Conservation (phyloP, 2,113 vertebrate genomes). For the Urocolius indicus region DNA sequence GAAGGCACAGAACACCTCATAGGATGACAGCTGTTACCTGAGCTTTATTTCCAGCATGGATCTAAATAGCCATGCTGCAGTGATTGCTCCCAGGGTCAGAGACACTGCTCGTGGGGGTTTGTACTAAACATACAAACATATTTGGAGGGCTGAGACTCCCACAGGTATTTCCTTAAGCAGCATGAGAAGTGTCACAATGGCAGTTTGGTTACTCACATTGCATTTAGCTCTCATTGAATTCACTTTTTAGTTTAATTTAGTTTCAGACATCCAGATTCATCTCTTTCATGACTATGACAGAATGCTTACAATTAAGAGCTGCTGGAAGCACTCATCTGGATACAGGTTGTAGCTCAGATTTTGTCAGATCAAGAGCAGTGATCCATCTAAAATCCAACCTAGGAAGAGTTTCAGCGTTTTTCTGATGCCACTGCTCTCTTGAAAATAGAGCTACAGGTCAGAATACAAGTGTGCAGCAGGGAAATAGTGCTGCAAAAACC, state of each 20-base stretch:
- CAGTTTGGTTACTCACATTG: background rate
- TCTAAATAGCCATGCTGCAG: background rate
- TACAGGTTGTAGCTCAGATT: background rate
- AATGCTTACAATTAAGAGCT: background rate
- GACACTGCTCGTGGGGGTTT: background rate
- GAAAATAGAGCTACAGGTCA: background rate
- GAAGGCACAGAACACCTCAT: background rate
- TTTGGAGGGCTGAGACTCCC: background rate
- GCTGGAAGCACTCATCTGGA: background rate
- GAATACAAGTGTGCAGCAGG: background rate
- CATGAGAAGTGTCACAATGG: background rate
- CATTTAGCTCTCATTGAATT: background rate
- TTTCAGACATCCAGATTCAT: background rate
- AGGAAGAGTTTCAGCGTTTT: background rate
- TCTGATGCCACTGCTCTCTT: background rate
- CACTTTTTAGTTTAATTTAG: background rate
- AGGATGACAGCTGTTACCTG: background rate
- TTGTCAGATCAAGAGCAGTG: background rate
- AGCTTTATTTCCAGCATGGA: background rate
- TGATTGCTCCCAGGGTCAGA: background rate
- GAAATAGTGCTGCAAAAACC: background rate
- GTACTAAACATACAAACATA: background rate
- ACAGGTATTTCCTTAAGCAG: background rate
- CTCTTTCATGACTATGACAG: background rate
- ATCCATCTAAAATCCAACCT: background rate